A percentile compares a stretch with the other conserved stretches of the same genome.
Conservation (phyloP, 2,888 invertebrate genomes). For the Agrypnus murinus region DNA sequence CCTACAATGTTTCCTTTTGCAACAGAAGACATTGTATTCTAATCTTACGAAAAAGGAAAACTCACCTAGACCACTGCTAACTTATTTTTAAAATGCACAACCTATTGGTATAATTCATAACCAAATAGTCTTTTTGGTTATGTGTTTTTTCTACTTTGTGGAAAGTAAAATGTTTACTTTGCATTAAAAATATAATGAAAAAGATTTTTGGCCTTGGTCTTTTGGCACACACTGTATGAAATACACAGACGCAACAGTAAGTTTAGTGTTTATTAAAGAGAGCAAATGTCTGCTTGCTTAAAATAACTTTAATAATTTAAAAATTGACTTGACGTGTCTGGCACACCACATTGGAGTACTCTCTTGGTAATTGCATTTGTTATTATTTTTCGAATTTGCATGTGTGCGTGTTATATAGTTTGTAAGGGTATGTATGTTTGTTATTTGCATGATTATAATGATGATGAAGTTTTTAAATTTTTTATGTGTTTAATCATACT, state of each 20-base stretch:
- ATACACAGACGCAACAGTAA: conserved; percentile 28
- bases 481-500: too few relatives aligned
- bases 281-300: conserved; percentile 22
- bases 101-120: too few relatives aligned
- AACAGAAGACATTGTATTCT: too few relatives aligned
- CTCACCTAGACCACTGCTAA: too few relatives aligned
- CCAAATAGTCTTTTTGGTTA: too few relatives aligned
- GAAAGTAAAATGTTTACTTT: too few relatives aligned
- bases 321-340: conserved; percentile 39
- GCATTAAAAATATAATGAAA: conserved; percentile 12
- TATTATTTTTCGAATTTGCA: conserved; percentile 18
- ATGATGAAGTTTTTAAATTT: too few relatives aligned
- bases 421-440: too few relatives aligned
- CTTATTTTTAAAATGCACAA: too few relatives aligned
- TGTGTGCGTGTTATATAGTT: conserved; percentile 25
- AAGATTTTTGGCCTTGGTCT: not conserved
- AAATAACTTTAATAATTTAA: conserved; percentile 29
- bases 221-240: conserved; percentile 38
- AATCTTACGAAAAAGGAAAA: too few relatives aligned
- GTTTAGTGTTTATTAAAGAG: conserved; percentile 25
- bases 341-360: conserved; percentile 46
- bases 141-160: too few relatives aligned
- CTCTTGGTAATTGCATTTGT: conserved; percentile 39
- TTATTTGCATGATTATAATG: too few relatives aligned
- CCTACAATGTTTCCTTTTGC: not conserved